These are phyloP conservation scores for Echinops telfairi DNA, from an alignment of 2,113 vertebrate species.

Conservation along the genomic window DNA sequence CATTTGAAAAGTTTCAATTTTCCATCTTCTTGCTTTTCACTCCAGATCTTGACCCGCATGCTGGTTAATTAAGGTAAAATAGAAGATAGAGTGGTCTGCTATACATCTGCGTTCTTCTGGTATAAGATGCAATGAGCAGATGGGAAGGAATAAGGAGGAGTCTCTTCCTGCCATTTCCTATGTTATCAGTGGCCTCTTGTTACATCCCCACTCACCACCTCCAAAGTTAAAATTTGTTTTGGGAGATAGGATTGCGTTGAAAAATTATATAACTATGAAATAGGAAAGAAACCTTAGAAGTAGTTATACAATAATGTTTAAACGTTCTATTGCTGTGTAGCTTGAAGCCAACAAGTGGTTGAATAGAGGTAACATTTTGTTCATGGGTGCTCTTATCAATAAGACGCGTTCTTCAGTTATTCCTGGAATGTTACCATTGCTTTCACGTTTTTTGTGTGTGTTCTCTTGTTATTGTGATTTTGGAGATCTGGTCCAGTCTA, in stretches of 20 bases:
- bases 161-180: neutral
- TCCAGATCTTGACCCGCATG: neutral
- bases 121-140: neutral
- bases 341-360: neutral
- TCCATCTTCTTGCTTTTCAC: slow-evolving; percentile 31
- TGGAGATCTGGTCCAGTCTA: neutral
- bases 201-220: too few species aligned
- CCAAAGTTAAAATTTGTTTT: slow-evolving; percentile 26
- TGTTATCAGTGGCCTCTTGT: too few species aligned
- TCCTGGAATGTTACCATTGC: neutral
- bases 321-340: neutral
- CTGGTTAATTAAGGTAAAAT: slow-evolving; percentile 1
- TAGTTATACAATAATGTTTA: neutral
- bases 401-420: slow-evolving; percentile 6
- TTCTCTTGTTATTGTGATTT: slow-evolving; percentile 7
- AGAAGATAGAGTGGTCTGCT: neutral
- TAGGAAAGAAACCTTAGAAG: neutral
- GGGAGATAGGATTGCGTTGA: neutral
- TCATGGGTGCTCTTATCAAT: neutral
- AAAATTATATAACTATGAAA: neutral
- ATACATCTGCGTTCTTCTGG: neutral
- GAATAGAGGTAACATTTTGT: neutral
- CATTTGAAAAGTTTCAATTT: neutral
- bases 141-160: neutral
- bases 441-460: neutral